These are phyloP conservation scores for Sciaenops ocellatus DNA, from an alignment of 2,797 vertebrate genomes.

Conservation along the genomic window DNA sequence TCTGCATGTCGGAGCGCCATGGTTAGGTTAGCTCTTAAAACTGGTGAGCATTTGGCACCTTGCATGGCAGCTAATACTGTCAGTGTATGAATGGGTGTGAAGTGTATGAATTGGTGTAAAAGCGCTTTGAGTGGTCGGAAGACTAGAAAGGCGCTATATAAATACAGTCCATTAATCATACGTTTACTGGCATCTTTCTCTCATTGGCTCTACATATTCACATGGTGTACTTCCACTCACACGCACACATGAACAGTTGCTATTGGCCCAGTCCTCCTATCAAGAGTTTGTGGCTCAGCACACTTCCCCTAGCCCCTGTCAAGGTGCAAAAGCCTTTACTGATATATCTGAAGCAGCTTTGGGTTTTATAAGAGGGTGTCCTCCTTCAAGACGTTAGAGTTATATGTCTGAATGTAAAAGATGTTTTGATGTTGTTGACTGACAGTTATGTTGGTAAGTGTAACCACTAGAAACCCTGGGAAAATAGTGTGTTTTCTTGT, in stretches of 20 bases:
- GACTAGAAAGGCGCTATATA: too few relatives aligned
- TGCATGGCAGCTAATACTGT: too few relatives aligned
- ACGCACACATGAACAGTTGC: neutral
- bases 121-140: too few relatives aligned
- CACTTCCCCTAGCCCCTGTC: slow-evolving; percentile 56
- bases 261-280: slow-evolving; percentile 28
- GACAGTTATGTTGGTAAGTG: neutral
- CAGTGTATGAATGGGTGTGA: too few relatives aligned
- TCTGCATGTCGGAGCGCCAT: too few relatives aligned
- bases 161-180: neutral
- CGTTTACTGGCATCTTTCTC: neutral
- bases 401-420: neutral
- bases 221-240: neutral
- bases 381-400: neutral
- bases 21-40: too few relatives aligned
- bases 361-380: neutral
- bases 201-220: neutral
- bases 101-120: too few relatives aligned
- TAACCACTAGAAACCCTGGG: too few relatives aligned
- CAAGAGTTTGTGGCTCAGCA: slow-evolving; percentile 42
- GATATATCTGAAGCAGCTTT: neutral
- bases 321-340: slow-evolving; percentile 22
- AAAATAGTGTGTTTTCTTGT: too few relatives aligned
- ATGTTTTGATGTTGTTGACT: neutral
- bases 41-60: too few relatives aligned